phyloP scores from a whole-genome alignment of 2,113 vertebrate genomes.

The Phyllostomus discolor region DNA sequence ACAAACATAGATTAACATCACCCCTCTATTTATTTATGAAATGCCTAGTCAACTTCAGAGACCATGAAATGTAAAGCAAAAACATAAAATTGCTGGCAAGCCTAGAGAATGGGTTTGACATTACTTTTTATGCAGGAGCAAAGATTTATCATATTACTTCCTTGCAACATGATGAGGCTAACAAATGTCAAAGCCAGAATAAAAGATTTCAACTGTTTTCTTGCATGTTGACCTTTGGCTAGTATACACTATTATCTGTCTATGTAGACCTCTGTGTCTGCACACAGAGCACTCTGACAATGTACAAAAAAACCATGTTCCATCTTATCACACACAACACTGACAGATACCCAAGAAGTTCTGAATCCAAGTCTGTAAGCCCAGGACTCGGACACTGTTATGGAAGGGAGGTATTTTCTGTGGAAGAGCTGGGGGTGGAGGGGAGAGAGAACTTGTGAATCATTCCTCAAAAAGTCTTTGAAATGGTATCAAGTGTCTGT shows the following conservation, averaged over 20 bases:
- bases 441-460: background rate
- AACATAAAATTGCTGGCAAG: background rate
- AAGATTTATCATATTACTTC: background rate
- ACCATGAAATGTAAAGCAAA: slow-evolving; percentile 14
- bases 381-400: background rate
- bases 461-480: background rate
- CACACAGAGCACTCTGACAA: background rate
- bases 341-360: background rate
- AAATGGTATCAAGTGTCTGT: background rate
- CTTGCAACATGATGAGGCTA: background rate
- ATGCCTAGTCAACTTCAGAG: slow-evolving; percentile 14
- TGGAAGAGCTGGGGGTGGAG: background rate
- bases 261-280: background rate
- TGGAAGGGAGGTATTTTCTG: background rate
- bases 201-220: background rate
- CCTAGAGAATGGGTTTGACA: background rate
- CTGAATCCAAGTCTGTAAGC: background rate
- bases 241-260: background rate
- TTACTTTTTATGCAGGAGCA: background rate
- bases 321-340: background rate
- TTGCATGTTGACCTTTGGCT: background rate
- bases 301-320: background rate
- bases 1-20: background rate
- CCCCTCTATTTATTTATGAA: background rate
- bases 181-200: background rate